These are phyloP conservation scores for Podarcis cretensis DNA, from an alignment of 2,113 vertebrate species.

Conservation along the genomic window DNA sequence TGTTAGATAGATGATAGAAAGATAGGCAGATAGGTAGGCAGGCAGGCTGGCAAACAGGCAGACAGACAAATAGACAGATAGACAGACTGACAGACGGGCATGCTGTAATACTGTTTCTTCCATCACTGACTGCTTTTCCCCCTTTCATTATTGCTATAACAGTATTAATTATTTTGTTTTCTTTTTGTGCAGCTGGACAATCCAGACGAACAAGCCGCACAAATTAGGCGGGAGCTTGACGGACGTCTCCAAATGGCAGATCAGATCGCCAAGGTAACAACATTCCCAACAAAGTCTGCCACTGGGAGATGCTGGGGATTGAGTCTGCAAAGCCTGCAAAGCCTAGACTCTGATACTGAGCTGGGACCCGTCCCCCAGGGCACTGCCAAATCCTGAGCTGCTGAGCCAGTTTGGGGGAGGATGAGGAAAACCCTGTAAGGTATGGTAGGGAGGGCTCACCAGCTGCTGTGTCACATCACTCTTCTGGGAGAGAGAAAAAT, in stretches of 20 bases:
- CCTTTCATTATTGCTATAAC: background rate
- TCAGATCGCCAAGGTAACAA: constrained; percentile 93
- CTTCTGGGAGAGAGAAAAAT: background rate
- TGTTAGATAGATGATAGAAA: too few species aligned
- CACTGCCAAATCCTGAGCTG: background rate
- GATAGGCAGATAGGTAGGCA: too few species aligned
- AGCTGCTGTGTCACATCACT: background rate
- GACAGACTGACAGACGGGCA: too few species aligned
- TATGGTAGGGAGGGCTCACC: background rate
- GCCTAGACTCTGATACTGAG: background rate
- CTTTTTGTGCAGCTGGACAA: constrained; percentile 90
- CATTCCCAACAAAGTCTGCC: background rate
- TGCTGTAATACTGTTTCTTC: background rate
- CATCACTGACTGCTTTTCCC: background rate
- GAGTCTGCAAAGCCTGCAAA: background rate
- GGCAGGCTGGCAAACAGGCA: too few species aligned
- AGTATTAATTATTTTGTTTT: constrained; percentile 46
- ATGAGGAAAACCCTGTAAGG: background rate
- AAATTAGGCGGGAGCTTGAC: constrained; percentile 95
- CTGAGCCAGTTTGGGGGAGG: background rate
- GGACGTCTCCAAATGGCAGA: constrained; percentile 98
- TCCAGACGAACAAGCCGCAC: constrained; percentile 96
- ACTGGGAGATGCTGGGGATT: background rate
- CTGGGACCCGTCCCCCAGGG: background rate
- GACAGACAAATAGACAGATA: too few species aligned